phyloP scores from a whole-genome alignment of 2,113 vertebrate species.

The Danio rerio region GRCz12tu NC_133179.1:3561001-3561500 shows the following conservation, averaged over 20 bases:
- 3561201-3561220: conserved; percentile 39
- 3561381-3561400: neutral
- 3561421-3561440: too few relatives aligned
- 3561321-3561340: conserved; percentile 16
- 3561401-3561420: too few relatives aligned
- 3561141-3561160: conserved; percentile 21
- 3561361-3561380: neutral
- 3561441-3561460: too few relatives aligned
- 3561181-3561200: neutral
- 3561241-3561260: conserved; percentile 17
- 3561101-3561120: conserved; percentile 18
- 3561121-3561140: neutral
- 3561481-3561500: too few relatives aligned
- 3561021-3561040: conserved; percentile 12
- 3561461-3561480: too few relatives aligned
- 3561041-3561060: conserved; percentile 11
- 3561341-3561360: conserved; percentile 5
- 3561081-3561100: conserved; percentile 1
- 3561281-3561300: neutral
- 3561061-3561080: conserved; percentile 15
- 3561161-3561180: conserved; percentile 39
- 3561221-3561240: conserved; percentile 17
- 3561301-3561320: neutral
- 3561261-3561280: conserved; percentile 27
- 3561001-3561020: conserved; percentile 9